A percentile compares a stretch with the other conserved stretches of the same genome.
phyloP scores from a whole-genome alignment of 2,888 invertebrate genomes.

The Meiosimyza decipiens region DNA sequence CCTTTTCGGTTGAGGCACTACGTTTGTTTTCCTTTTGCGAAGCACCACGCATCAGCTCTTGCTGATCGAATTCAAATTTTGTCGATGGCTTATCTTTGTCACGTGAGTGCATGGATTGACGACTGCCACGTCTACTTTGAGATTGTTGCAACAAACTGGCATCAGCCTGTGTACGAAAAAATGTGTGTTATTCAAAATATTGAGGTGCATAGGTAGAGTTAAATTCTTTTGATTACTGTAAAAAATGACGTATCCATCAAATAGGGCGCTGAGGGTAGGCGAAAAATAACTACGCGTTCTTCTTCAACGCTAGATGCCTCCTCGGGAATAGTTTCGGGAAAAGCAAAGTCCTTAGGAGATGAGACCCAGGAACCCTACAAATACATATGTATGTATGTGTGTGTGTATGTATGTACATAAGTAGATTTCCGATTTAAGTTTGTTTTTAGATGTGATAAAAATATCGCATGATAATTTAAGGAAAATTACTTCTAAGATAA shows the following conservation, averaged over 20 bases:
- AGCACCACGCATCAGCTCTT: slow-evolving; percentile 62
- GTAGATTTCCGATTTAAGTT: background rate
- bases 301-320: slow-evolving; percentile 93
- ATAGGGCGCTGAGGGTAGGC: slow-evolving; percentile 81
- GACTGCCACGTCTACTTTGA: slow-evolving; percentile 65
- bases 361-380: slow-evolving; percentile 79
- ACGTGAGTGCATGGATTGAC: slow-evolving; percentile 62
- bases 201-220: background rate
- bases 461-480: background rate
- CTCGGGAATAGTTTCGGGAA: slow-evolving; percentile 93
- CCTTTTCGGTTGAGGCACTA: slow-evolving; percentile 79
- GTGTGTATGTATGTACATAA: background rate
- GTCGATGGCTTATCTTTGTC: slow-evolving; percentile 63
- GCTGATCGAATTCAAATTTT: slow-evolving; percentile 66
- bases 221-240: slow-evolving; percentile 70
- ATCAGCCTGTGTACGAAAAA: slow-evolving; percentile 71
- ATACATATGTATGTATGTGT: background rate
- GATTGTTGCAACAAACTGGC: slow-evolving; percentile 79
- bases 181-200: too few species aligned
- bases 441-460: slow-evolving; percentile 9
- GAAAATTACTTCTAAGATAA: too few species aligned
- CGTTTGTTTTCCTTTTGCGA: slow-evolving; percentile 61
- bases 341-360: slow-evolving; percentile 87
- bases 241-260: slow-evolving; percentile 83
- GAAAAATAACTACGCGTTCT: slow-evolving; percentile 90